These are phyloP conservation scores for Poeciliopsis retropinna DNA, from an alignment of 2,113 vertebrate species.

Conservation along the genomic window DNA sequence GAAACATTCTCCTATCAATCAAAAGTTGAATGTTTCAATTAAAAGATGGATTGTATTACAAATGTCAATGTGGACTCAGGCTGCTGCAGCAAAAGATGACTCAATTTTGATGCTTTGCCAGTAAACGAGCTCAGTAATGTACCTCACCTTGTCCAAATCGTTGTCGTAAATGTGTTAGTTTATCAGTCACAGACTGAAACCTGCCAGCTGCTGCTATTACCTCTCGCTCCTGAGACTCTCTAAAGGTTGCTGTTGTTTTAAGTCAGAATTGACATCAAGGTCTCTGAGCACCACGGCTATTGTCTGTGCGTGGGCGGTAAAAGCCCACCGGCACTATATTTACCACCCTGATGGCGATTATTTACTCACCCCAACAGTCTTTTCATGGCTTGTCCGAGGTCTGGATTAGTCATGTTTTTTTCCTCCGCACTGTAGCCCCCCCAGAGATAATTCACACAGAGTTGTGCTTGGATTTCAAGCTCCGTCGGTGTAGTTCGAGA, in stretches of 20 bases:
- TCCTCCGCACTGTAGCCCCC: slow-evolving; percentile 43
- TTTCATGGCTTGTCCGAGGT: slow-evolving; percentile 51
- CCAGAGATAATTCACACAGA: slow-evolving; percentile 48
- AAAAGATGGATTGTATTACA: no score
- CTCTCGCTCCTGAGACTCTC: slow-evolving; percentile 1
- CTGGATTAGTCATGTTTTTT: slow-evolving; percentile 66
- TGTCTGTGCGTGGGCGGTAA: slow-evolving; percentile 48
- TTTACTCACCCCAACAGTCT: slow-evolving; percentile 54
- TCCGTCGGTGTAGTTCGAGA: slow-evolving; percentile 63
- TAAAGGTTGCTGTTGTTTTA: slow-evolving; percentile 39
- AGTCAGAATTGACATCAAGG: slow-evolving; percentile 49
- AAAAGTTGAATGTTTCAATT: no score
- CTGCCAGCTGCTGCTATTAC: slow-evolving; percentile 9
- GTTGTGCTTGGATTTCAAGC: slow-evolving; percentile 49
- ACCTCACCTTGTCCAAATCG: background rate
- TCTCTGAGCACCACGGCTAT: slow-evolving; percentile 34
- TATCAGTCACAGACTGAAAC: slow-evolving; percentile 43
- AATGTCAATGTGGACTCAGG: no score
- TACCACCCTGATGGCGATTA: slow-evolving; percentile 63
- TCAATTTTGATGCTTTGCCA: background rate
- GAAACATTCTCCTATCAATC: no score
- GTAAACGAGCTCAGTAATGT: background rate
- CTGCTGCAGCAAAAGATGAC: no score
- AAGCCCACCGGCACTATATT: slow-evolving; percentile 62
- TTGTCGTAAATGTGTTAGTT: background rate